These are phyloP conservation scores for Limonius californicus DNA, from an alignment of 1,140 invertebrate genomes.

Conservation along the genomic window DNA sequence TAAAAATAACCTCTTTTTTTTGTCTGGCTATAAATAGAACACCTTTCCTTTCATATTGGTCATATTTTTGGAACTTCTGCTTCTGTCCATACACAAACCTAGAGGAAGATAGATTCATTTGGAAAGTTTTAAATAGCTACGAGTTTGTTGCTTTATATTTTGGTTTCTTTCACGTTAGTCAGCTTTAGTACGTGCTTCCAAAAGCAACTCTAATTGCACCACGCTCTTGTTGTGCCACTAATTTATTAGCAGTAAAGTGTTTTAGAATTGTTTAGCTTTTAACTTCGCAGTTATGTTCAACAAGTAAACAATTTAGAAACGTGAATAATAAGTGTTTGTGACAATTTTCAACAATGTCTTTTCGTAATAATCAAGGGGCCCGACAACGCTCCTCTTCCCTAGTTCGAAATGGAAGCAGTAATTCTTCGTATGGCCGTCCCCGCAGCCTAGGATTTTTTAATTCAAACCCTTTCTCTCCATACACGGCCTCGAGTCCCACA, in stretches of 20 bases:
- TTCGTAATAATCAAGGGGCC: constrained; percentile 32
- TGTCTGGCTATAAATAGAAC: background rate
- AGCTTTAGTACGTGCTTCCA: background rate
- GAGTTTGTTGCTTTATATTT: constrained; percentile 21
- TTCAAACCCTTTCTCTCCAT: constrained; percentile 17
- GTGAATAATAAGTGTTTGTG: too few species aligned
- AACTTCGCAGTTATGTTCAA: too few species aligned
- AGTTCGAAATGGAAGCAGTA: constrained; percentile 22
- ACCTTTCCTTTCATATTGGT: background rate
- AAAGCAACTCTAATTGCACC: too few species aligned
- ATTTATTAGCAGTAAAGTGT: background rate
- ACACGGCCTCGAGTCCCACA: constrained; percentile 28
- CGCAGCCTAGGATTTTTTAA: constrained; percentile 45
- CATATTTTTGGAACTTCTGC: constrained; percentile 17
- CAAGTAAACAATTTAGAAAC: too few species aligned
- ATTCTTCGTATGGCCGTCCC: constrained; percentile 43
- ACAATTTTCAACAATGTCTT: constrained; percentile 26
- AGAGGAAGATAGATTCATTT: constrained; percentile 24
- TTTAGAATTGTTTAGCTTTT: background rate
- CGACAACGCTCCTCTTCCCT: constrained; percentile 35
- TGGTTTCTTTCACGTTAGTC: background rate
- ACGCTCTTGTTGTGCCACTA: background rate
- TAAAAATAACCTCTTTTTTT: constrained; percentile 6
- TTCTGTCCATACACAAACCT: constrained; percentile 8
- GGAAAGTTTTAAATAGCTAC: constrained; percentile 26